Evolutionary conservation across 2,113 vertebrate genomes (phyloP).

Genomic region (Globicephala melas): DNA sequence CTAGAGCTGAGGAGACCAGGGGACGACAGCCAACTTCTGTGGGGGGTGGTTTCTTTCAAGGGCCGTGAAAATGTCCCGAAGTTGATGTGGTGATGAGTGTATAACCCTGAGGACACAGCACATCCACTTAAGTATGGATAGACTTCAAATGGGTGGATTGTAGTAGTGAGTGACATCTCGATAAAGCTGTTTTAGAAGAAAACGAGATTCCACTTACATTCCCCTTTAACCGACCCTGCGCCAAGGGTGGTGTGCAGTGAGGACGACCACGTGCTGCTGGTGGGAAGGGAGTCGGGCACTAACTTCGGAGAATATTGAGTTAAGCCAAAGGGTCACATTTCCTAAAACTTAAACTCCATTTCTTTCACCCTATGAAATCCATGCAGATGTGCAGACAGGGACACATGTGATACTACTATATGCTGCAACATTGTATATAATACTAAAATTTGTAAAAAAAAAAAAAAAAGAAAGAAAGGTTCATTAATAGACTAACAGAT

Average conservation of each 20-base stretch:
- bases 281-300: neutral
- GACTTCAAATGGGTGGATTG: neutral
- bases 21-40: neutral
- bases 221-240: neutral
- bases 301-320: neutral
- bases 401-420: neutral
- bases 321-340: neutral
- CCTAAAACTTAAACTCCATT: neutral
- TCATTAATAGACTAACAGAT: neutral
- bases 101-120: neutral
- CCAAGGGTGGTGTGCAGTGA: neutral
- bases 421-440: neutral
- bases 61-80: neutral
- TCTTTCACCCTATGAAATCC: neutral
- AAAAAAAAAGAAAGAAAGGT: neutral
- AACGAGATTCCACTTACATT: neutral
- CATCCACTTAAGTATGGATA: neutral
- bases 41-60: neutral
- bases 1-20: neutral
- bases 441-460: neutral
- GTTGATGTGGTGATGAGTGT: neutral
- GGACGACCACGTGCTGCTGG: neutral
- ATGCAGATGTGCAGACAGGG: neutral
- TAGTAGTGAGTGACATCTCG: neutral
- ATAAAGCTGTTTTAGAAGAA: neutral